Conservation (phyloP, 2,797 vertebrate genomes). For the Manis javanica region DNA sequence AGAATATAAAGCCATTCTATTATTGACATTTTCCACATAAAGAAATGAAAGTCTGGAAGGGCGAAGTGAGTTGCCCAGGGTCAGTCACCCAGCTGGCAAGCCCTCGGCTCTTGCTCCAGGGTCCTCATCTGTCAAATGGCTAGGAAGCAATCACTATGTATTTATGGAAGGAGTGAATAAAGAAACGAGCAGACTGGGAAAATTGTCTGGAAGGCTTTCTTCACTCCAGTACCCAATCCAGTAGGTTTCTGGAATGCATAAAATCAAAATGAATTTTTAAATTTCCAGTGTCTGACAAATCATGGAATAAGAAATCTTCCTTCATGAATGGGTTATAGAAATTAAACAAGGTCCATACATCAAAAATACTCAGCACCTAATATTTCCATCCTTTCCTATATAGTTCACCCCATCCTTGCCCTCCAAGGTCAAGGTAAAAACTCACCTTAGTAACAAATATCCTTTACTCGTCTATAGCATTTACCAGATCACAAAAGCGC, state of each 20-base stretch:
- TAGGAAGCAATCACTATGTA: background rate
- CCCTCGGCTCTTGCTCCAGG: background rate
- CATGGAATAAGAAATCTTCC: background rate
- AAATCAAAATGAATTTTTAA: background rate
- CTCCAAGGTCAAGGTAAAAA: slow-evolving; percentile 2
- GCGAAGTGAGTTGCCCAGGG: background rate
- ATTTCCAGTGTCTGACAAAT: background rate
- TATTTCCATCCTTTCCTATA: background rate
- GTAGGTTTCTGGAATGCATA: background rate
- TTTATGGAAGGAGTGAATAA: background rate
- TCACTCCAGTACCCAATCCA: background rate
- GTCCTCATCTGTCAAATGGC: background rate
- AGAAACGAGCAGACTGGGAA: background rate
- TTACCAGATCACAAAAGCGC: background rate
- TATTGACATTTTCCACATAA: background rate
- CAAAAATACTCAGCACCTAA: background rate
- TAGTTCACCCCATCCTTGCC: background rate
- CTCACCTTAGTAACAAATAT: background rate
- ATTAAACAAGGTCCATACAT: background rate
- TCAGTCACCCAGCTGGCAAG: background rate
- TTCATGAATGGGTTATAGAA: background rate
- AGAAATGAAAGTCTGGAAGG: background rate
- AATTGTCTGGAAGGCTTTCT: background rate
- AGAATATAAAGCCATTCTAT: background rate
- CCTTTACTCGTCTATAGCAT: background rate